Evolutionary conservation across 2,113 vertebrate genomes (phyloP).

Genomic region (Nothoprocta perdicaria): DNA sequence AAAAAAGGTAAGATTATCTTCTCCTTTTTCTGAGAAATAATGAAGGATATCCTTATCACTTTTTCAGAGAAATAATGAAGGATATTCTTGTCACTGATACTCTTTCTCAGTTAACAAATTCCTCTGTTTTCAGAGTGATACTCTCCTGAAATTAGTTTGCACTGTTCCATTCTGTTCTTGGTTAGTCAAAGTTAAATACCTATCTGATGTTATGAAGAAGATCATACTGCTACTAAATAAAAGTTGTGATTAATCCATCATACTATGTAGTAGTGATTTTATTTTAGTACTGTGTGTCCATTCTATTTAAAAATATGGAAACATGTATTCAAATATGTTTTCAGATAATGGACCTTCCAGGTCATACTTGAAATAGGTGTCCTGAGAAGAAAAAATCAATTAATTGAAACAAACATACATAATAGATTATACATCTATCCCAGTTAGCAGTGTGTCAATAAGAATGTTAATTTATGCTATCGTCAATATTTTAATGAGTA

Average conservation of each 20-base stretch:
- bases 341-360: background rate
- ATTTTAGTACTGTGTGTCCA: background rate
- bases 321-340: background rate
- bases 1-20: background rate
- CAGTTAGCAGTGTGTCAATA: background rate
- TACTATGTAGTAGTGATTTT: background rate
- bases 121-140: background rate
- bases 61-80: background rate
- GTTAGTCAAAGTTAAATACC: background rate
- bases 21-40: background rate
- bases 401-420: background rate
- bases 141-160: background rate
- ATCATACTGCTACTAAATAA: background rate
- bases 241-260: background rate
- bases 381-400: background rate
- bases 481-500: background rate
- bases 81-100: background rate
- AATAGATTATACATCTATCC: background rate
- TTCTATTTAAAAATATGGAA: slow-evolving; percentile 4
- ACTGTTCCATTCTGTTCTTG: background rate
- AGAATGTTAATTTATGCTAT: background rate
- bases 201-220: background rate
- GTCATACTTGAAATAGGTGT: background rate
- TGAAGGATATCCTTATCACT: background rate
- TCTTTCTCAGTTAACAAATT: background rate